Conservation (phyloP, 2,888 invertebrate genomes). For the Arrhopalites spinosus region DNA sequence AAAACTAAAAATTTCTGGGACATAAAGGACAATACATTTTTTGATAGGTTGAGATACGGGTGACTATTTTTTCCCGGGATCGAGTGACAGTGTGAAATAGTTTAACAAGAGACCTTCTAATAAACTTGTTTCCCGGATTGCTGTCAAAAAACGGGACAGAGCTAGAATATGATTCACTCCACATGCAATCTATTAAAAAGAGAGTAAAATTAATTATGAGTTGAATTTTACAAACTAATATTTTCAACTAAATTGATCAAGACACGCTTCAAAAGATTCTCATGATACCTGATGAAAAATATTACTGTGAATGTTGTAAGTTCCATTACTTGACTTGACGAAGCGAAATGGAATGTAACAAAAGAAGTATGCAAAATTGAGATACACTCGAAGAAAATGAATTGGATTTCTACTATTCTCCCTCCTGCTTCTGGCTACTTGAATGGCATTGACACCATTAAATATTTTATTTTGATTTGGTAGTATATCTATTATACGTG, state of each 20-base stretch:
- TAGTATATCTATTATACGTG: too few relatives aligned
- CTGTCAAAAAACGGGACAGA: constrained; percentile 17
- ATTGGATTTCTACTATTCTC: not conserved
- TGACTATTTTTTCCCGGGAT: too few relatives aligned
- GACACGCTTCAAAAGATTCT: too few relatives aligned
- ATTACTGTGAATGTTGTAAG: not conserved
- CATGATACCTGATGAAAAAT: not conserved
- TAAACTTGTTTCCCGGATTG: constrained; percentile 13
- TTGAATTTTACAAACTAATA: too few relatives aligned
- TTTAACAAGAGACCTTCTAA: too few relatives aligned
- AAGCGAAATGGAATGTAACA: constrained; percentile 23
- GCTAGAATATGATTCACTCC: constrained; percentile 17
- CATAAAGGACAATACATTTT: too few relatives aligned
- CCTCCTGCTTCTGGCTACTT: not conserved
- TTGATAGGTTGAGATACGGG: too few relatives aligned
- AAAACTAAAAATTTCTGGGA: too few relatives aligned
- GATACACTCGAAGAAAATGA: constrained; percentile 4
- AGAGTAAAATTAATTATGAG: too few relatives aligned
- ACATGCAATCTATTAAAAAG: not conserved
- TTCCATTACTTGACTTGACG: not conserved
- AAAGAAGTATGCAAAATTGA: constrained; percentile 26
- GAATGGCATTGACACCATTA: not conserved
- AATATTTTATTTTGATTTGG: not conserved
- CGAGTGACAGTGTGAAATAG: too few relatives aligned
- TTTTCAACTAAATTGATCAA: too few relatives aligned